A percentile compares a stretch with the other conserved stretches of the same genome.
Conservation (phyloP, 2,888 invertebrate species). For the Oxytorus armatus region DNA sequence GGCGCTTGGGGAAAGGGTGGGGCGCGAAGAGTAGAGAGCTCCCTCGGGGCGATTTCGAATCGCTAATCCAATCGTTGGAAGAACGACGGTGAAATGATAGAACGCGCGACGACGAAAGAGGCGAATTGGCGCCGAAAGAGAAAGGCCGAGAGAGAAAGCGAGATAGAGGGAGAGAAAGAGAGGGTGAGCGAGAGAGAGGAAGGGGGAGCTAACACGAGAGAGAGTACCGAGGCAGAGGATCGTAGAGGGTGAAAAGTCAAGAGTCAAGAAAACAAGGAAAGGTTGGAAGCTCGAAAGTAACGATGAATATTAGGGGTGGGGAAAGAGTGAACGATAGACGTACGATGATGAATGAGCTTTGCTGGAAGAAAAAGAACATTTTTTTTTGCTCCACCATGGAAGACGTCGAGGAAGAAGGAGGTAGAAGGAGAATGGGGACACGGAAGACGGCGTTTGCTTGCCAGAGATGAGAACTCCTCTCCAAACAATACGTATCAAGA, state of each 20-base stretch:
- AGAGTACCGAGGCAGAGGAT: neutral
- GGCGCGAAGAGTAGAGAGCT: no score
- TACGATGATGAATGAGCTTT: constrained; percentile 70
- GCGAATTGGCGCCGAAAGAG: constrained; percentile 72
- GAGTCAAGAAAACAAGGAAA: constrained; percentile 33
- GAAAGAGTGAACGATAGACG: constrained; percentile 62
- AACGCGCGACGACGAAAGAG: constrained; percentile 64
- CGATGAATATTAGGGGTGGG: constrained; percentile 44
- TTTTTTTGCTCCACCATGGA: constrained; percentile 30
- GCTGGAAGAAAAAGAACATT: constrained; percentile 39
- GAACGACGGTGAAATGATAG: constrained; percentile 58
- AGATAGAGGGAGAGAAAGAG: constrained; percentile 38
- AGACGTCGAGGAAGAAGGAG: constrained; percentile 9
- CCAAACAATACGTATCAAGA: neutral
- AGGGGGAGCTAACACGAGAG: constrained; percentile 22
- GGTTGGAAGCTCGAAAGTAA: constrained; percentile 52
- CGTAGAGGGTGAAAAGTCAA: neutral
- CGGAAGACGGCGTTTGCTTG: neutral
- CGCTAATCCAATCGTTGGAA: constrained; percentile 66
- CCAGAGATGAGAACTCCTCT: constrained; percentile 20
- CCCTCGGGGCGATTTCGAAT: constrained; percentile 64
- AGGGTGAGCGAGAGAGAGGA: constrained; percentile 28
- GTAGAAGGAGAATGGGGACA: neutral
- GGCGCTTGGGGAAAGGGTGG: no score
- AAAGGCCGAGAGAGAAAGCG: constrained; percentile 31